phyloP scores from a whole-genome alignment of 2,888 invertebrate genomes.

The Seira ritae region DNA sequence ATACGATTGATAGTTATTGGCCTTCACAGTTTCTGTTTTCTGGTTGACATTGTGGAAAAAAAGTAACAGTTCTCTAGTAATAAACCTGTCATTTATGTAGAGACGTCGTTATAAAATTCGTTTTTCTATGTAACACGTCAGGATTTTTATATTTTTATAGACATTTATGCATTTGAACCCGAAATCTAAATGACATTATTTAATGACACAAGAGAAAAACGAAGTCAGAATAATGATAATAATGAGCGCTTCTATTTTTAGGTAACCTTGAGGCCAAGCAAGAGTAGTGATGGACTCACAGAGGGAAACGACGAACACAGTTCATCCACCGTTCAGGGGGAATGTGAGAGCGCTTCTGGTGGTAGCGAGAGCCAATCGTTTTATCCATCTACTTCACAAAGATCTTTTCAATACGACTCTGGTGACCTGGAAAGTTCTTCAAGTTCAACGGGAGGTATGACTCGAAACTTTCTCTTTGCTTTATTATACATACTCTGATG shows the following conservation, averaged over 20 bases:
- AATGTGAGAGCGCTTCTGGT: conserved; percentile 37
- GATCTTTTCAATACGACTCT: conserved; percentile 24
- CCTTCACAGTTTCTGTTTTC: too few relatives aligned
- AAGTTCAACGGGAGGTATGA: conserved; percentile 26
- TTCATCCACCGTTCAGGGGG: conserved; percentile 29
- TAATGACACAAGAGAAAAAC: not conserved
- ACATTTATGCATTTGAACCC: too few relatives aligned
- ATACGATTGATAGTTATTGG: too few relatives aligned
- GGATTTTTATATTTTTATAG: too few relatives aligned
- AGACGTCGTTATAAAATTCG: too few relatives aligned
- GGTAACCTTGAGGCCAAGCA: conserved; percentile 64
- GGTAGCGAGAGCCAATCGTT: conserved; percentile 2
- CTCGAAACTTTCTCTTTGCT: too few relatives aligned
- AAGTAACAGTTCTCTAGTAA: too few relatives aligned
- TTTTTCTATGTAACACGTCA: too few relatives aligned
- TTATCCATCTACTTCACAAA: conserved; percentile 41
- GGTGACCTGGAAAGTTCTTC: conserved; percentile 28
- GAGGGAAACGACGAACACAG: conserved; percentile 49
- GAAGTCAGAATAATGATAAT: not conserved
- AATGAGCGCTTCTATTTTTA: conserved; percentile 27
- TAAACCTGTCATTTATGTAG: too few relatives aligned
- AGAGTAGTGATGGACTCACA: conserved; percentile 65
- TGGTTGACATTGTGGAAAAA: too few relatives aligned
- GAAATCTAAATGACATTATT: too few relatives aligned
- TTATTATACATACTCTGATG: too few relatives aligned